Conservation (phyloP, 2,113 vertebrate species). For the Cavia porcellus region DNA sequence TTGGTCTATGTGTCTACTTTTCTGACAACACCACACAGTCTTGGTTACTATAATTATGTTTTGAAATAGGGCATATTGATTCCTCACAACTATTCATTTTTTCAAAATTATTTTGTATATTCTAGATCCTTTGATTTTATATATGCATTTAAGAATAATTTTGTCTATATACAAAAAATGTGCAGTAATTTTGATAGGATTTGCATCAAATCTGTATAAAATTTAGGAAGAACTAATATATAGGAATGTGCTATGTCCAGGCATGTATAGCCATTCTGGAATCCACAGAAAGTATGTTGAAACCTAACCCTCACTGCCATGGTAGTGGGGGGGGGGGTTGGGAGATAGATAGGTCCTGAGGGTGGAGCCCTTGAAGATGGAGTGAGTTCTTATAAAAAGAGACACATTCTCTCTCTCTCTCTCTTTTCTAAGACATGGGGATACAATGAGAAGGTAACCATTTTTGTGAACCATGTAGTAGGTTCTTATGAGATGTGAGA, state of each 20-base stretch:
- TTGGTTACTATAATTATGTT: neutral
- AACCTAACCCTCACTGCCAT: neutral
- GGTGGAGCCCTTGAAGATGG: neutral
- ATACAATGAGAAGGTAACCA: neutral
- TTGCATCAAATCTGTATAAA: neutral
- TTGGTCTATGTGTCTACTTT: neutral
- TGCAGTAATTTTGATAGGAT: neutral
- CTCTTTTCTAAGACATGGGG: neutral
- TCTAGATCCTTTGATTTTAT: neutral
- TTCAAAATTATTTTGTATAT: conserved; percentile 22
- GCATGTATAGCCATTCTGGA: neutral
- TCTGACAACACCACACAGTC: neutral
- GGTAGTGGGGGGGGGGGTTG: neutral
- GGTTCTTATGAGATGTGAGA: neutral
- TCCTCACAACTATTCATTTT: neutral
- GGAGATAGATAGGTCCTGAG: neutral
- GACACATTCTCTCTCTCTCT: neutral
- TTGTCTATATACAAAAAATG: neutral
- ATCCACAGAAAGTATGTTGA: neutral
- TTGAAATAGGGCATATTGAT: neutral
- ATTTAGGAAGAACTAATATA: neutral
- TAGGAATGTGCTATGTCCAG: neutral
- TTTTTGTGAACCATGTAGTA: neutral
- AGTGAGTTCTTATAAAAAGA: neutral
- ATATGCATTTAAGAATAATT: conserved; percentile 17